Conservation (phyloP, 2,797 vertebrate species). For the Platyrinchus mystaceus region DNA sequence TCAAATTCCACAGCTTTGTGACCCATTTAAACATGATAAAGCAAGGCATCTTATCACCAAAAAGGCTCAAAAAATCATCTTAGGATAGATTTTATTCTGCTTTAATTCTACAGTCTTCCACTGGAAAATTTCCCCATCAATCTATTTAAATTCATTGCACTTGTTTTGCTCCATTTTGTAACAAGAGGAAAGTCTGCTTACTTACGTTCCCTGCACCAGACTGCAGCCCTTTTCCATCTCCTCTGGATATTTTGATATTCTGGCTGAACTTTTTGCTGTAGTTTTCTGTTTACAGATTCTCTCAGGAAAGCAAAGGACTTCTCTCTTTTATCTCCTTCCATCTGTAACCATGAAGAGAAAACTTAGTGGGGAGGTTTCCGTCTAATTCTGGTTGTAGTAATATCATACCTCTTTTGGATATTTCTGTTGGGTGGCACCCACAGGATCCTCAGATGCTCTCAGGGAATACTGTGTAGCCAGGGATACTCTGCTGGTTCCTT, state of each 20-base stretch:
- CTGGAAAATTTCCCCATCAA: fast-evolving
- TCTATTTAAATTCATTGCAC: background rate
- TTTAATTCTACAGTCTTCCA: background rate
- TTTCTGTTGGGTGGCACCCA: background rate
- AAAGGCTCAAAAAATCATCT: background rate
- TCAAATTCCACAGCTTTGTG: background rate
- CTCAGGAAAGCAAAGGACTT: background rate
- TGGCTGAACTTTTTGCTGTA: background rate
- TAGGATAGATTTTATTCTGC: background rate
- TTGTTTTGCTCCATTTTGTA: background rate
- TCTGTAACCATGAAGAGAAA: background rate
- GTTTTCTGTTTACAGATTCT: background rate
- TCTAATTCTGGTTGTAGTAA: background rate
- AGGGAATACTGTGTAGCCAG: background rate
- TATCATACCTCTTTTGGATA: background rate
- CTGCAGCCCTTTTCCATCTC: background rate
- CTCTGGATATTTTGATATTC: background rate
- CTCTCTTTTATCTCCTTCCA: background rate
- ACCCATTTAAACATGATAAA: background rate
- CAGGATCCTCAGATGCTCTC: background rate
- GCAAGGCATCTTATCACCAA: background rate
- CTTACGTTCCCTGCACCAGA: background rate
- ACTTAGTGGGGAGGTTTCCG: background rate
- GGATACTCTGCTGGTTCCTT: background rate
- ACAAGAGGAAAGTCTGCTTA: background rate